Conservation (phyloP, 2,113 vertebrate species). For the Theristicus caerulescens region DNA sequence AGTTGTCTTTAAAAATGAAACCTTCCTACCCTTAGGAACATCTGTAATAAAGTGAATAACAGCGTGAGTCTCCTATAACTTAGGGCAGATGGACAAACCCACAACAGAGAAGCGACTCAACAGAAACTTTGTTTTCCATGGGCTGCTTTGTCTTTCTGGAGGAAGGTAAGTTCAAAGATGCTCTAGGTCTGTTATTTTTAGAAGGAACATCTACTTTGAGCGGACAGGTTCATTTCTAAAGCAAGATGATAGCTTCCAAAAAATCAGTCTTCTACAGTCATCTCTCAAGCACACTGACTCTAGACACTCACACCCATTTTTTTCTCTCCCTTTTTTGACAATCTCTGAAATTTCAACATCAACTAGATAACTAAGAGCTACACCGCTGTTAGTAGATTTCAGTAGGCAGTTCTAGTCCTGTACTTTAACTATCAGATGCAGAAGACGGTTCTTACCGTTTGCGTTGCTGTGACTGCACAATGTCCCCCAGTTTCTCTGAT, state of each 20-base stretch:
- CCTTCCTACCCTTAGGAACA: neutral
- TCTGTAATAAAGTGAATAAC: neutral
- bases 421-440: neutral
- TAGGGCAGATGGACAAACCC: neutral
- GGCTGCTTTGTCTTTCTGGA: neutral
- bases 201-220: neutral
- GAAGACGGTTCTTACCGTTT: neutral
- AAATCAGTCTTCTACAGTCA: neutral
- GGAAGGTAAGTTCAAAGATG: neutral
- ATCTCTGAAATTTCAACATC: neutral
- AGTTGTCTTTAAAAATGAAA: neutral
- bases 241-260: neutral
- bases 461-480: rapidly evolving
- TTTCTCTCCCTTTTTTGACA: neutral
- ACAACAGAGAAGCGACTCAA: neutral
- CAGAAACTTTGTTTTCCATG: neutral
- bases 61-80: neutral
- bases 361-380: neutral
- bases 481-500: neutral
- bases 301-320: neutral
- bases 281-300: rapidly evolving
- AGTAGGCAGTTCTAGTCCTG: neutral
- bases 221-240: neutral
- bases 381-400: too few species aligned
- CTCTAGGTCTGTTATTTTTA: neutral